phyloP scores from a whole-genome alignment of 2,888 invertebrate genomes.

The Diachrysia chrysitis region DNA sequence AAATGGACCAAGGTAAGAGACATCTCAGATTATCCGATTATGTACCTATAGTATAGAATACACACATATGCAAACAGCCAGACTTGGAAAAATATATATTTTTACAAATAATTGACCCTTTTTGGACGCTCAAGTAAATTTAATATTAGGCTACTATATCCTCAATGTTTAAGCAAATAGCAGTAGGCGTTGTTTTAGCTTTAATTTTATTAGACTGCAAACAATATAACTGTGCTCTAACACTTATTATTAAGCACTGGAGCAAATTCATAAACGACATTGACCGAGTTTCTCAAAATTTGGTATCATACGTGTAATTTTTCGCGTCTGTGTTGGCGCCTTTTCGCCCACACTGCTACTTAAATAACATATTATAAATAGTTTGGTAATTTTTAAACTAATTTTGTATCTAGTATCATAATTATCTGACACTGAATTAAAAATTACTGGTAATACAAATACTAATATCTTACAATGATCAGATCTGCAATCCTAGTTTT shows the following conservation, averaged over 20 bases:
- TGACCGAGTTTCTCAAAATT: constrained; percentile 52
- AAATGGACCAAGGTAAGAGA: no score
- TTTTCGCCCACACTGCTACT: constrained; percentile 32
- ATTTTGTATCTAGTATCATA: neutral
- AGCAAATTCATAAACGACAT: constrained; percentile 47
- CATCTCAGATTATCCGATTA: no score
- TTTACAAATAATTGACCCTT: no score
- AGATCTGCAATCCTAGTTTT: neutral
- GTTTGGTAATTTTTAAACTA: neutral
- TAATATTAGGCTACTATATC: no score
- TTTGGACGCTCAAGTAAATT: no score
- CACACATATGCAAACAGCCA: no score
- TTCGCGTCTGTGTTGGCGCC: constrained; percentile 20
- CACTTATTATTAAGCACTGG: constrained; percentile 28
- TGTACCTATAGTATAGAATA: no score
- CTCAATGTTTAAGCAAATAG: neutral
- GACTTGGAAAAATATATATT: no score
- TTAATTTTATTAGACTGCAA: neutral
- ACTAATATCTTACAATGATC: neutral
- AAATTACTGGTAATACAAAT: neutral
- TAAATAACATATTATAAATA: neutral
- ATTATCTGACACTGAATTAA: neutral
- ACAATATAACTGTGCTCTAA: constrained; percentile 24
- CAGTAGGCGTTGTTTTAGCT: neutral
- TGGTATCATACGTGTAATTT: constrained; percentile 32